Evolutionary conservation across 2,888 invertebrate species (phyloP).

Genomic region (Vesta saturnalis): DNA sequence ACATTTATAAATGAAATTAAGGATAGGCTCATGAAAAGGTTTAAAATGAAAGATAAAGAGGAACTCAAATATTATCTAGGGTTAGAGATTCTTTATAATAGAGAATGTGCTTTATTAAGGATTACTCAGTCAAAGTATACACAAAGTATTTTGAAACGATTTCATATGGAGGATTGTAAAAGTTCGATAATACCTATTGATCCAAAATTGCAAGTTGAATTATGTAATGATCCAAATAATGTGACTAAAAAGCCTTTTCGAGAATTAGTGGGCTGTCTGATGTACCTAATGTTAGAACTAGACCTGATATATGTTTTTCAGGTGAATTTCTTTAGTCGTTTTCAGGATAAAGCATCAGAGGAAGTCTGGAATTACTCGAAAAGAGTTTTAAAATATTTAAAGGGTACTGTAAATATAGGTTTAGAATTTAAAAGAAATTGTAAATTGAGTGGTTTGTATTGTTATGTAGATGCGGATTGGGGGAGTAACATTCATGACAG

Average conservation of each 20-base stretch:
- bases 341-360: background rate
- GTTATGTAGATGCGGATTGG: slow-evolving; percentile 33
- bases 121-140: background rate
- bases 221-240: background rate
- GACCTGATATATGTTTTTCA: background rate
- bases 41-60: too few species aligned
- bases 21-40: too few species aligned
- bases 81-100: too few species aligned
- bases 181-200: background rate
- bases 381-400: background rate
- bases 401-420: background rate
- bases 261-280: background rate
- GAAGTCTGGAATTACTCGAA: background rate
- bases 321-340: background rate
- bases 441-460: background rate
- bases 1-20: too few species aligned
- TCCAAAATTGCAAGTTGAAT: background rate
- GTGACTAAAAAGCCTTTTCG: background rate
- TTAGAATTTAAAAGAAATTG: background rate
- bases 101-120: background rate
- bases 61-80: too few species aligned
- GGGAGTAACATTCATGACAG: slow-evolving; percentile 26
- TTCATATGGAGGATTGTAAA: background rate
- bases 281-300: background rate
- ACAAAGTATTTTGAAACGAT: background rate